Percentiles rank a stretch among this genome's conserved stretches.
These are phyloP conservation scores for Myopa tessellatipennis DNA, from an alignment of 2,888 invertebrate genomes.

Conservation along the genomic window DNA sequence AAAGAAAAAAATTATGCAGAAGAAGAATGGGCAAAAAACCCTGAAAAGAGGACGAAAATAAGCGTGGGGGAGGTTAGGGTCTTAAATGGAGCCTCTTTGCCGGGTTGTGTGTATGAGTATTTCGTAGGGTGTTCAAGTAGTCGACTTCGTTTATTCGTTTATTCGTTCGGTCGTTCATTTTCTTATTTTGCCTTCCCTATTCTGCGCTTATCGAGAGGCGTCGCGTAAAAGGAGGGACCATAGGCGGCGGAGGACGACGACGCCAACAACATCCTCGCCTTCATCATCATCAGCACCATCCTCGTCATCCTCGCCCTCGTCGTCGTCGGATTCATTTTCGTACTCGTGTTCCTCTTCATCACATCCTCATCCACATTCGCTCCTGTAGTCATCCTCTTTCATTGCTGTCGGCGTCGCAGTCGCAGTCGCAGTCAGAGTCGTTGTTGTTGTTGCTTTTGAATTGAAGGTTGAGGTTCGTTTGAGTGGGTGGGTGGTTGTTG, in stretches of 20 bases:
- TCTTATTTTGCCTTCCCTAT: neutral
- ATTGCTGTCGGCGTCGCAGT: constrained; percentile 43
- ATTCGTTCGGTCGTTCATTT: neutral
- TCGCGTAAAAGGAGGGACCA: neutral
- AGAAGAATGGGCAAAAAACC: too few species aligned
- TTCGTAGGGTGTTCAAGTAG: constrained; percentile 6
- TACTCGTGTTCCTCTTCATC: neutral
- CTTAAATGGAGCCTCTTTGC: neutral
- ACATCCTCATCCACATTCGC: neutral
- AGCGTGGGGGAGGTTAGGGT: too few species aligned
- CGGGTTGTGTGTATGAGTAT: neutral
- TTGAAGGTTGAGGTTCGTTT: constrained; percentile 37
- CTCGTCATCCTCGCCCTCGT: constrained; percentile 30
- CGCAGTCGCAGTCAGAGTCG: neutral
- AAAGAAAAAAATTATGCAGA: too few species aligned
- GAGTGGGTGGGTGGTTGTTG: constrained; percentile 18
- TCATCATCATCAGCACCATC: neutral
- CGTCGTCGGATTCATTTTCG: neutral
- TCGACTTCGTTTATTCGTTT: neutral
- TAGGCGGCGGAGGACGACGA: neutral
- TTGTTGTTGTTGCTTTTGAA: constrained; percentile 1
- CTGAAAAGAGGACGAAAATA: too few species aligned
- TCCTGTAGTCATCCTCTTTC: constrained; percentile 23
- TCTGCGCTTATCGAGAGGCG: neutral
- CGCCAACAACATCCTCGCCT: neutral